These are phyloP conservation scores for Caenorhabditis virilis DNA, from an alignment of 2,888 invertebrate genomes.

Conservation along the genomic window DNA sequence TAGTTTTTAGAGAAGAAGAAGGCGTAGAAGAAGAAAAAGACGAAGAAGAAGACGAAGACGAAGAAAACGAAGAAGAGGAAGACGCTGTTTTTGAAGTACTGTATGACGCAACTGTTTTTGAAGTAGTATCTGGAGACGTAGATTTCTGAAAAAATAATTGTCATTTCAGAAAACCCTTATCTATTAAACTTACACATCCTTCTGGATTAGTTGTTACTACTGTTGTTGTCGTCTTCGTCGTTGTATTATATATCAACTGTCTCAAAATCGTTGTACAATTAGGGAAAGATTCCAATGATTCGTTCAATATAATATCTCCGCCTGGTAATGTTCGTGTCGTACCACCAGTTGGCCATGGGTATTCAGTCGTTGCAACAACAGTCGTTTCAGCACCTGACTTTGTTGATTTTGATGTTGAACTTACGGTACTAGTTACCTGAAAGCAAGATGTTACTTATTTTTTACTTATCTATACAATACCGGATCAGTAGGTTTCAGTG, in stretches of 20 bases:
- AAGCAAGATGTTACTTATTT: neutral
- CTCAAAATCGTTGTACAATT: slow-evolving; percentile 1
- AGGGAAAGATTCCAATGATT: neutral
- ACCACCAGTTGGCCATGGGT: neutral
- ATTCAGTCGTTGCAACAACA: neutral
- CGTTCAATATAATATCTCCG: neutral
- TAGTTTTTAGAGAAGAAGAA: too few species aligned
- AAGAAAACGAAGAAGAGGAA: too few species aligned
- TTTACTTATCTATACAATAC: neutral
- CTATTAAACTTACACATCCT: slow-evolving; percentile 4
- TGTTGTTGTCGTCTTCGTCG: neutral
- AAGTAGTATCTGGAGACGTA: too few species aligned
- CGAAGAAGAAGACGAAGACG: too few species aligned
- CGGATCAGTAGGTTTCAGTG: neutral
- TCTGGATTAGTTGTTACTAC: neutral
- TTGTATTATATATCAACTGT: neutral
- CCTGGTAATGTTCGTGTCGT: neutral
- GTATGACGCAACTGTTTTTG: too few species aligned
- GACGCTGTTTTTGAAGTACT: too few species aligned
- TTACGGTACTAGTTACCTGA: neutral
- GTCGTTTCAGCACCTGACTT: neutral
- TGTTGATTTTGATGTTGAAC: neutral
- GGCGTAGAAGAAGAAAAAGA: too few species aligned
- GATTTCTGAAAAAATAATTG: too few species aligned
- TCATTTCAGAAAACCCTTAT: too few species aligned